Percentiles rank a stretch among this genome's conserved stretches.
Conservation (phyloP, 2,888 invertebrate species). For the Ennomos erosarius region DNA sequence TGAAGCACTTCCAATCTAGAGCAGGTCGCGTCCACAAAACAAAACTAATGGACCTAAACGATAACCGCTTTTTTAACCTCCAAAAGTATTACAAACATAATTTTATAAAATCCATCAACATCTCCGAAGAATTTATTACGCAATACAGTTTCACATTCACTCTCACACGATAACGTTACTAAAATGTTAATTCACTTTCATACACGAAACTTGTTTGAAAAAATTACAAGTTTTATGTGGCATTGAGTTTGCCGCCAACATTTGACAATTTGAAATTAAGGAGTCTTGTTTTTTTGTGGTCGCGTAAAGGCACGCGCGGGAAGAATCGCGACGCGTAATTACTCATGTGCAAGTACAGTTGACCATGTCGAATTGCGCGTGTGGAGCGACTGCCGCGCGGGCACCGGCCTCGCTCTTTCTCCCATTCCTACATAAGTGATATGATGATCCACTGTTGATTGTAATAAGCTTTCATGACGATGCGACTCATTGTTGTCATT, state of each 20-base stretch:
- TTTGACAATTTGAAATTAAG: constrained; percentile 38
- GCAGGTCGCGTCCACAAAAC: constrained; percentile 33
- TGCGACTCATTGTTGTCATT: constrained; percentile 54
- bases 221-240: constrained; percentile 29
- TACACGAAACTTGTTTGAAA: constrained; percentile 68
- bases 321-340: constrained; percentile 54
- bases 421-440: constrained; percentile 78
- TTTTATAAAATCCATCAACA: constrained; percentile 58
- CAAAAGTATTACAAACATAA: constrained; percentile 46
- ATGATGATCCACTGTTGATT: constrained; percentile 68
- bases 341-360: constrained; percentile 64
- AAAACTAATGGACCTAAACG: constrained; percentile 33
- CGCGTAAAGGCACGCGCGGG: constrained; percentile 40
- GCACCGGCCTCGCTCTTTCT: constrained; percentile 78
- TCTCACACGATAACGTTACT: constrained; percentile 66
- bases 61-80: constrained; percentile 37
- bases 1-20: constrained; percentile 21
- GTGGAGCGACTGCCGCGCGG: constrained; percentile 77
- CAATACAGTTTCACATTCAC: constrained; percentile 80
- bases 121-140: constrained; percentile 66
- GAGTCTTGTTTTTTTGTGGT: constrained; percentile 56
- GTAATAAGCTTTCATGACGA: constrained; percentile 63
- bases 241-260: constrained; percentile 55
- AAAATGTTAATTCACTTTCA: constrained; percentile 80
- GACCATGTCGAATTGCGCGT: constrained; percentile 83